Base-by-base conservation (phyloP, 2,113 vertebrate species). In the Nannobrachium achirus region DNA sequence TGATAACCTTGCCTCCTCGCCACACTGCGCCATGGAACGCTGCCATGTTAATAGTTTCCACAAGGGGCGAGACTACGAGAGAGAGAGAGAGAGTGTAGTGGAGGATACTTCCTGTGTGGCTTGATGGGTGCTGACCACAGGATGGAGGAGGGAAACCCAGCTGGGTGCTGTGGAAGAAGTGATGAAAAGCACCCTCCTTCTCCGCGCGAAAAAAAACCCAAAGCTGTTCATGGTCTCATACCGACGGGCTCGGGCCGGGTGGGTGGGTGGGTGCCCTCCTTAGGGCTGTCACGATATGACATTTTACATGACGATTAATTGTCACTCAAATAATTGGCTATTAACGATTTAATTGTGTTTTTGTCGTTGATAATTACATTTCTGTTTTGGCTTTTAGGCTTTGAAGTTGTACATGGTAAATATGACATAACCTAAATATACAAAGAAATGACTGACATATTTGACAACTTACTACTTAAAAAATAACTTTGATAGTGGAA, bases 1-100 rank as follows among this genome's bases (percentile, higher is more conserved):
- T 63, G 85, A 86, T 87, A 88, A 87, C 84, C 81, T 33, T 33
- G 6, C 25, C 25, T 86, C 25, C 25, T 86, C 71, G 63, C 75
- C 80, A 69, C 81, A 75, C 83, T 75, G 80, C 80, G 85, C 59
- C 69, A 61, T 85, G 83, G 78, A 89, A 80, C 70, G 68, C 53
- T 85, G 84, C 80, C 79, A 82, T 82, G 83, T 84, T 92, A 92
- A 92, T 86, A 90, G 86, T 91, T 93, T 91, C 90, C 92, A 90
- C 83, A 76, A 75, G 74, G 71, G 81, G 88, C 81, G 72, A 80
- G 73, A 82, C 77, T n/a, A 53, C 62, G 69, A 65, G 18, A 69
- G 60, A 58, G 56, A 67, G 63, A 69, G 55, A 25, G 16, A 58
- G 62, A 63, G 69, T 74, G 81, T 38, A 66, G 73, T 76, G 69